Evolutionary conservation across 1,140 invertebrate genomes (phyloP).

Genomic region (Nephila pilipes): DNA sequence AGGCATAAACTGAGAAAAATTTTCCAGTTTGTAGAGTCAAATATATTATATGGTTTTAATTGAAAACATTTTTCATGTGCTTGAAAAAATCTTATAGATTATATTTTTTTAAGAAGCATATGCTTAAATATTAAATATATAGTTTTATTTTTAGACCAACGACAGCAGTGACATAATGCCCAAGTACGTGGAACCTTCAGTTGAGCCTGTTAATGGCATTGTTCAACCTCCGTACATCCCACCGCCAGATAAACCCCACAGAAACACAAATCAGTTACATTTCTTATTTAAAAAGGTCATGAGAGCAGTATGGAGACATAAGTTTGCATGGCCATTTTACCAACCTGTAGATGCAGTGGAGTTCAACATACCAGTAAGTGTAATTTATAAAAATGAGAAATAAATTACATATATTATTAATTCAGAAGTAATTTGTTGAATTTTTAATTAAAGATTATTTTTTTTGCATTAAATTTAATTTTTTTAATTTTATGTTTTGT

Average conservation of each 20-base stretch:
- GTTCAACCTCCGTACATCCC: slow-evolving; percentile 88
- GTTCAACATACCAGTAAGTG: slow-evolving; percentile 93
- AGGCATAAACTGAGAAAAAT: no score
- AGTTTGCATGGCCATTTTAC: slow-evolving; percentile 99
- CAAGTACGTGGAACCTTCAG: slow-evolving; percentile 84
- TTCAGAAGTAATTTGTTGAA: no score
- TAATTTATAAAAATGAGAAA: not conserved
- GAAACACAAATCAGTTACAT: slow-evolving; percentile 96
- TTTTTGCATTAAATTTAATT: no score
- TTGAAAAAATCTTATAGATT: no score
- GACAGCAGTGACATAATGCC: slow-evolving; percentile 55
- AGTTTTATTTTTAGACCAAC: slow-evolving; percentile 5
- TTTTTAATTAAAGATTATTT: no score
- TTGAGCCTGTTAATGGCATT: slow-evolving; percentile 88
- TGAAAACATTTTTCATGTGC: no score
- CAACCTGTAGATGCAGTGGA: slow-evolving; percentile 97
- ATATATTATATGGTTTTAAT: no score
- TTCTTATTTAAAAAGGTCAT: slow-evolving; percentile 96
- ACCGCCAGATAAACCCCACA: slow-evolving; percentile 89
- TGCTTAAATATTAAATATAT: no score
- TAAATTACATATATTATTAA: no score
- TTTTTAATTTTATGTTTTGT: no score
- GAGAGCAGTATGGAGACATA: slow-evolving; percentile 98
- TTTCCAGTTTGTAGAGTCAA: no score
- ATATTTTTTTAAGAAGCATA: no score